phyloP scores from a whole-genome alignment of 2,113 vertebrate genomes.

The Podarcis muralis region DNA sequence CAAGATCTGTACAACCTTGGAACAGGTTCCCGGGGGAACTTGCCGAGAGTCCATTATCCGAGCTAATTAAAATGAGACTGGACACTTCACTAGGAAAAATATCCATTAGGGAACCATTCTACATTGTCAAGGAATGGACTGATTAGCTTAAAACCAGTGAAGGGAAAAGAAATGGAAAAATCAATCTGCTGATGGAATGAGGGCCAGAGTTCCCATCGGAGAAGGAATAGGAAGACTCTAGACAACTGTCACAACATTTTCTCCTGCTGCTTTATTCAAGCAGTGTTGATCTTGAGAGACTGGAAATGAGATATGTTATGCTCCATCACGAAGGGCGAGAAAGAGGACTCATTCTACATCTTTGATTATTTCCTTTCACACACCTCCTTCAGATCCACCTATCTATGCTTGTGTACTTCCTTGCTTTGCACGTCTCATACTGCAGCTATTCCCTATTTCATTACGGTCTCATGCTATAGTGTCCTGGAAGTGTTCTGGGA shows the following conservation, averaged over 20 bases:
- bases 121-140: background rate
- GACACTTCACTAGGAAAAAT: slow-evolving; percentile 33
- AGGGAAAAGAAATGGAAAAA: slow-evolving; percentile 25
- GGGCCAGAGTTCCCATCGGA: background rate
- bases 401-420: background rate
- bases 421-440: background rate
- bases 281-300: background rate
- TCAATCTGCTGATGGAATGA: slow-evolving; percentile 15
- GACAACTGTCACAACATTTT: background rate
- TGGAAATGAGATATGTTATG: background rate
- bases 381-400: background rate
- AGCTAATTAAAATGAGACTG: slow-evolving; percentile 31
- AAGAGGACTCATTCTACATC: background rate
- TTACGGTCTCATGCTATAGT: background rate
- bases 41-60: slow-evolving; percentile 18
- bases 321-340: background rate
- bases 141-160: slow-evolving; percentile 31
- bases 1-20: background rate
- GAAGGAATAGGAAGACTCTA: background rate
- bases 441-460: background rate
- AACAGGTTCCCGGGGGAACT: background rate
- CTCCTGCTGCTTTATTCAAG: background rate
- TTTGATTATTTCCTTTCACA: background rate
- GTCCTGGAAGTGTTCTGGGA: background rate
- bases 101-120: slow-evolving; percentile 16